Percentiles rank a stretch among this genome's conserved stretches.
phyloP scores from a whole-genome alignment of 1,140 invertebrate species.

The Proales similis region DNA sequence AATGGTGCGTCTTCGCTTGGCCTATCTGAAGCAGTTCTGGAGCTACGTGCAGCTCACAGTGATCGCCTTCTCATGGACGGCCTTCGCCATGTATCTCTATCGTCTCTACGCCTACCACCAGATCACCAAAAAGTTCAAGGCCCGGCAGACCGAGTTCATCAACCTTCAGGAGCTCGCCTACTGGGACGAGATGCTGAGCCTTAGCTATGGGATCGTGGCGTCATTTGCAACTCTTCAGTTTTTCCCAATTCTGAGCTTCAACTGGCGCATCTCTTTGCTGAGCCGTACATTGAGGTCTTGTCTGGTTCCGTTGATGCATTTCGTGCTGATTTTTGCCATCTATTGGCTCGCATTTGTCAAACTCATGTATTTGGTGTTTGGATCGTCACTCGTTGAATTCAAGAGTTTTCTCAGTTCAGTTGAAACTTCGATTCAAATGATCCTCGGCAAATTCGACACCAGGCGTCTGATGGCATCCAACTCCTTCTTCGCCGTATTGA shows the following conservation, averaged over 20 bases:
- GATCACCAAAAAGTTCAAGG: too few relatives aligned
- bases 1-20: not conserved
- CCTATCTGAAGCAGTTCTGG: slow-evolving; percentile 11
- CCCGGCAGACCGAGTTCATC: slow-evolving; percentile 55
- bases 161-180: slow-evolving; percentile 55
- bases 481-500: too few relatives aligned
- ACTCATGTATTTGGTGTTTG: slow-evolving; percentile 57
- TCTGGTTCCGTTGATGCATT: slow-evolving; percentile 46
- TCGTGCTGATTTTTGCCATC: slow-evolving; percentile 51
- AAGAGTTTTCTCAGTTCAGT: slow-evolving; percentile 53
- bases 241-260: slow-evolving; percentile 56
- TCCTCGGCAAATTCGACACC: slow-evolving; percentile 39
- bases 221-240: slow-evolving; percentile 57
- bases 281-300: slow-evolving; percentile 47
- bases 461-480: too few relatives aligned
- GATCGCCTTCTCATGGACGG: slow-evolving; percentile 15
- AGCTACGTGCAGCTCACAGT: slow-evolving; percentile 4
- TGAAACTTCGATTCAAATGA: slow-evolving; percentile 57
- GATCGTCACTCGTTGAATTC: slow-evolving; percentile 51
- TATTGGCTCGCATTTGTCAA: slow-evolving; percentile 51
- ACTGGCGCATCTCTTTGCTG: slow-evolving; percentile 54
- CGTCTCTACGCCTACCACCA: slow-evolving; percentile 2
- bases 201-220: slow-evolving; percentile 54
- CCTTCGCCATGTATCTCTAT: slow-evolving; percentile 1
- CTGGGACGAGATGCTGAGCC: slow-evolving; percentile 54